A percentile compares a stretch with the other conserved stretches of the same genome.
Conservation (phyloP, 2,888 invertebrate genomes). For the Tridacna gigas region DNA sequence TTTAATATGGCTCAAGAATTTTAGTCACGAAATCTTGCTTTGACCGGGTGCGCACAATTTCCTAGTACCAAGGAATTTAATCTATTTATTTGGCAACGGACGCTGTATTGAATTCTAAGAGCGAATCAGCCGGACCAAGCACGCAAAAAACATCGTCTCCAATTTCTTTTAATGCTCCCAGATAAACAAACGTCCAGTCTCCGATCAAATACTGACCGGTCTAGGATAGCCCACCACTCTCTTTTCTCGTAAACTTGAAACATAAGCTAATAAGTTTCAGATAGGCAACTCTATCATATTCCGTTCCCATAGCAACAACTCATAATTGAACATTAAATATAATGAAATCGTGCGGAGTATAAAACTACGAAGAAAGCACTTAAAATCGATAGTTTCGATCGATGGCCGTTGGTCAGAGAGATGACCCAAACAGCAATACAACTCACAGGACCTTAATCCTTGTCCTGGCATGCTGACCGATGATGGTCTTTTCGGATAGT, state of each 20-base stretch:
- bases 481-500: background rate
- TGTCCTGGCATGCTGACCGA: background rate
- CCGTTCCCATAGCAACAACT: slow-evolving; percentile 59
- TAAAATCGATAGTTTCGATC: slow-evolving; percentile 64
- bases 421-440: slow-evolving; percentile 44
- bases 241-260: slow-evolving; percentile 60
- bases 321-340: slow-evolving; percentile 71
- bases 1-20: slow-evolving; percentile 58
- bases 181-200: slow-evolving; percentile 34
- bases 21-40: slow-evolving; percentile 62
- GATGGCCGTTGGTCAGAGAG: slow-evolving; percentile 53
- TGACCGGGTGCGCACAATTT: slow-evolving; percentile 61
- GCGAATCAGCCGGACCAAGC: slow-evolving; percentile 42
- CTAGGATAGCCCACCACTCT: background rate
- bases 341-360: slow-evolving; percentile 69
- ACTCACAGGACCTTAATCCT: slow-evolving; percentile 40
- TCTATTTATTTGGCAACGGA: slow-evolving; percentile 65
- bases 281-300: slow-evolving; percentile 66
- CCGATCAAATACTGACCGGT: slow-evolving; percentile 22
- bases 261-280: slow-evolving; percentile 66
- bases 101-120: slow-evolving; percentile 56
- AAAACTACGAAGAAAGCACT: slow-evolving; percentile 61
- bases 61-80: slow-evolving; percentile 61
- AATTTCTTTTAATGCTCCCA: slow-evolving; percentile 58
- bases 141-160: slow-evolving; percentile 58